phyloP scores from a whole-genome alignment of 2,113 vertebrate species.

The Periophthalmodon schlosseri region DNA sequence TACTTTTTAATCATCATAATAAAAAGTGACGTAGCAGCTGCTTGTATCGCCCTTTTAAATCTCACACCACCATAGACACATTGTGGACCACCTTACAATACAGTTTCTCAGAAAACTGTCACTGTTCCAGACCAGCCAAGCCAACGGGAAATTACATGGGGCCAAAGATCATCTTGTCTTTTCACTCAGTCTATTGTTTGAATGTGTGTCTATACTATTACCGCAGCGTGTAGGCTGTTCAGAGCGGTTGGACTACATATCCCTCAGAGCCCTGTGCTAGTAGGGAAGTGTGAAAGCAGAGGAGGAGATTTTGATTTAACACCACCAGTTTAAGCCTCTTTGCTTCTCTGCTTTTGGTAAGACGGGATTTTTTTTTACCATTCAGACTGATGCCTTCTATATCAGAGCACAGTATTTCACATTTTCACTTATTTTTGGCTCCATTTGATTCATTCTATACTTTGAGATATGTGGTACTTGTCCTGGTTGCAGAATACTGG shows the following conservation, averaged over 20 bases:
- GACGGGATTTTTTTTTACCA: background rate
- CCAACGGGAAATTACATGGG: conserved; percentile 23
- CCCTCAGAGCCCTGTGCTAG: background rate
- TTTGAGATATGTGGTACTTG: too few relatives aligned
- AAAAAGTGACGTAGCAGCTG: background rate
- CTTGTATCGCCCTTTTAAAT: background rate
- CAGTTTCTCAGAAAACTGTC: background rate
- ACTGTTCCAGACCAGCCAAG: background rate
- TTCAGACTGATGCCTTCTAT: background rate
- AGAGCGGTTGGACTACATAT: background rate
- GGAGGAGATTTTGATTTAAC: background rate
- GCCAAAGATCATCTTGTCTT: conserved; percentile 1
- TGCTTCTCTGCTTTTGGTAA: background rate
- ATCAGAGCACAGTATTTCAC: background rate
- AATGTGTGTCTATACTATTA: background rate
- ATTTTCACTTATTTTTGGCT: background rate
- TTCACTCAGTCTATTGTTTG: background rate
- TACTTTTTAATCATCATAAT: too few relatives aligned
- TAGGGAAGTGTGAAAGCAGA: background rate
- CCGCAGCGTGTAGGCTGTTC: background rate
- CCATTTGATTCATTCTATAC: background rate
- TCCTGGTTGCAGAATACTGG: too few relatives aligned
- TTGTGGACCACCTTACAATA: background rate
- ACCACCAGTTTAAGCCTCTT: background rate
- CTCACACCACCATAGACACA: background rate